Percentiles rank a stretch among this genome's conserved stretches.
These are phyloP conservation scores for Myotis lucifugus DNA, from an alignment of 2,113 vertebrate species.

Conservation along the genomic window DNA sequence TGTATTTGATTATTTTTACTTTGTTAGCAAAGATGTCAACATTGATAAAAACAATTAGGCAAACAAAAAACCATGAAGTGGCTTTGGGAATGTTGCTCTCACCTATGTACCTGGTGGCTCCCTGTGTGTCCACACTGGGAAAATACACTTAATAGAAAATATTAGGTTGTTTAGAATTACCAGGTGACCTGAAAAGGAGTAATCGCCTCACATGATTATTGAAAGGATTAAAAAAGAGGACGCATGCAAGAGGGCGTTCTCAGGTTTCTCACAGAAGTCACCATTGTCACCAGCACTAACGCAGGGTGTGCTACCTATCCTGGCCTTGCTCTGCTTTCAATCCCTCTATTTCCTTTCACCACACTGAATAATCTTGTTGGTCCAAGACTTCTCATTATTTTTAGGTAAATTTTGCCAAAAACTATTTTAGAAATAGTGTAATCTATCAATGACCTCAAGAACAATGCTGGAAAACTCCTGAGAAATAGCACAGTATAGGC, in stretches of 20 bases:
- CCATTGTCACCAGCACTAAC: fast-evolving
- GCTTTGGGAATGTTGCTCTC: not conserved
- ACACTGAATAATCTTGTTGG: not conserved
- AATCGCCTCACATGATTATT: too few relatives aligned
- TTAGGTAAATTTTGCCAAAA: not conserved
- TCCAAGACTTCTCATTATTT: not conserved
- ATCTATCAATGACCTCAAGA: not conserved
- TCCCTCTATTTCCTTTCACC: not conserved
- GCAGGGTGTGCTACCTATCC: not conserved
- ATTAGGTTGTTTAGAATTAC: not conserved
- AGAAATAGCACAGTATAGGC: not conserved
- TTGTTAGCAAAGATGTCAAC: not conserved
- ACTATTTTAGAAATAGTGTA: not conserved
- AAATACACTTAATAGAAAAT: not conserved
- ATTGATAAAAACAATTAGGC: not conserved
- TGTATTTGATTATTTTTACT: not conserved
- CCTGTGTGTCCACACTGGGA: not conserved
- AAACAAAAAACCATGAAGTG: not conserved
- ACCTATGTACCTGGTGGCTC: not conserved
- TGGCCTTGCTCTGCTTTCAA: not conserved
- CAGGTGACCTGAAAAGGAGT: not conserved
- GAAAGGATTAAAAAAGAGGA: not conserved
- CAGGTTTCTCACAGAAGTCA: not conserved
- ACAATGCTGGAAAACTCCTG: not conserved
- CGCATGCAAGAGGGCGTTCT: not conserved